Base-by-base conservation (phyloP, 2,797 vertebrate genomes). In the Coracias cyanogaster region DNA sequence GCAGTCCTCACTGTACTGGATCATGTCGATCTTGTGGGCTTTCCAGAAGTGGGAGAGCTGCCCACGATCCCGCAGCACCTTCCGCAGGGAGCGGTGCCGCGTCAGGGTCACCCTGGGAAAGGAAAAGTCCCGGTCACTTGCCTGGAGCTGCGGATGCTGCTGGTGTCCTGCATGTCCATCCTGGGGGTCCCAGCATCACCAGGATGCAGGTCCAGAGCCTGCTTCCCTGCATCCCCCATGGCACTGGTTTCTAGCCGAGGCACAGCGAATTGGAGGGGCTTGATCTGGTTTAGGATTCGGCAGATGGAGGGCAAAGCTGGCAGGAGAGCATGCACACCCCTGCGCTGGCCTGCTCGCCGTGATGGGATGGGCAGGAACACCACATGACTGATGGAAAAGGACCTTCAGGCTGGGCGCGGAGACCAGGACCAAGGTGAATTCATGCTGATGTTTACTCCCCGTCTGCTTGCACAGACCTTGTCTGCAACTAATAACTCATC, bases 1-100 rank as follows among this genome's bases (percentile, higher is more conserved):
- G 35, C 98, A 98, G 41, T 96, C 94, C 71, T 98, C 96, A 1
- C 37, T 95, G 74, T 80, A 82, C 58, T 97, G 96, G 7, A 94
- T 41, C 96, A 37, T 80, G 64, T 97, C 97, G 28, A 94, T 25
- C 60, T 71, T 93, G 48, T 96, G 96, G 19, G 93, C 89, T 41
- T 96, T 97, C 98, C 98, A 98, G 90, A 98, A 93, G 26, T 97
- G 92, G 15, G 95, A 94, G 69, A 98, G 97, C 74, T 82, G 95
- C 67, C 97, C 97, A 9, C 41, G 95, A 2, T 96, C 97, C 70
- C 97, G 96, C 71, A 98, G 96, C 10, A 28, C 26, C 96, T 97
- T 97, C 86, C 97, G 96, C 82, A 98, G 85, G 64, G 98, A 98
- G 52, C 95, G 97, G 33, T 91, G 86, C 89, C 95, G 96, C 13